Base-by-base conservation (phyloP, 2,113 vertebrate species). In the Dasyprocta punctata region DNA sequence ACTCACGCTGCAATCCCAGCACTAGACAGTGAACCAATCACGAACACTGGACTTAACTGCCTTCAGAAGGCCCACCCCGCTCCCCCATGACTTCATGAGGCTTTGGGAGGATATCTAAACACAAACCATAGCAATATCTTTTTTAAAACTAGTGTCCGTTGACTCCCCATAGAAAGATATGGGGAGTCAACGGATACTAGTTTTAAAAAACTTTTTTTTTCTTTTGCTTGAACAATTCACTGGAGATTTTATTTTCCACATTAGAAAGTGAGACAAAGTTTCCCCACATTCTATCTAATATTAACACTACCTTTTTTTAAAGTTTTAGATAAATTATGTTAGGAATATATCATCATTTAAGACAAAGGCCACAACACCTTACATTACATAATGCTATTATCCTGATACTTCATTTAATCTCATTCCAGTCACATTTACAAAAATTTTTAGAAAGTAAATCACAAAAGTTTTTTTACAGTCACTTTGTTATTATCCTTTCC, bases 251-350 rank as follows among this genome's bases (percentile, higher is more conserved):
- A 2, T 87, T 97, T 95, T 93, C 36, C 24, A 26, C 47, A 54
- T 71, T 54, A 89, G 56, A 86, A 89, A 73, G 86, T 93, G 26
- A 94, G 44, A 54, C 14, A 58, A 87, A 92, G 33, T 95, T 95
- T 91, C 30, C 60, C 89, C 54, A 71, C 26, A 96, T 86, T 95
- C 26, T 90, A 30, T 93, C 26, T 90, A 20, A 22, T 83, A 67
- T n/a, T 91, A 93, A 41, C 47, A 89, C 11, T 93, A 24, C 8
- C 16, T 94, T 91, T 97, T 92, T 4, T 7, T 86, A 92, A 84
- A 28, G 60, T 89, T 86, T 94, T 83, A 75, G 61, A 77, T 92
- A 88, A 67, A 41, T 86, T 71, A 47, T 67, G 17, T 78, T 90
- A 90, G 47, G 19, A 86, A 77, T 86, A 38, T 61, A 49, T 96